Base-by-base conservation (phyloP, 2,888 invertebrate genomes). In the Malthinus flaveolus region DNA sequence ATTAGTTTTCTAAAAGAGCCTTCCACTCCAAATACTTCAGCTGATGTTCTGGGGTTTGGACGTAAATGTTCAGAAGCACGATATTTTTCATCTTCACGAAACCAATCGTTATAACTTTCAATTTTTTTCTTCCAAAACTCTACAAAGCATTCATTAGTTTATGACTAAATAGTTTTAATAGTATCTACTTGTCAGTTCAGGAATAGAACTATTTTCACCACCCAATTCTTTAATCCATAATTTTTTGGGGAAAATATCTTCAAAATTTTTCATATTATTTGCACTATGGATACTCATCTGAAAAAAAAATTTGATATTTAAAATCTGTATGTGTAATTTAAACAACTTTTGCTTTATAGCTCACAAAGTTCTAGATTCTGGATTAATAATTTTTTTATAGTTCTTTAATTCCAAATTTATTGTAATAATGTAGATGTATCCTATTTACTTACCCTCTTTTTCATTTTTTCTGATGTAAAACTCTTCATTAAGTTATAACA, bases 21-120 rank as follows among this genome's bases (percentile, higher is more conserved):
- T 10, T n/a, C 3, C 1, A 32, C 1, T 15, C 10, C 23, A 1
- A 10, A 31, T 8, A 4, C 1, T 23, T 23, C 31, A 31, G 45
- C 7, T 3, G 9, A 31, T 1, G 9, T 45, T 4, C 8, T 1
- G 4, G 13, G 10, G 7, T 45, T 9, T 1, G 15, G n/a, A 15
- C 32, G 15, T 45, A 45, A 31, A 31, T n/a, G n/a, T 32, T 31
- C 23, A 10, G 15, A 7, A 3, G 45, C 9, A 8, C 45, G n/a
- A n/a, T 45, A 45, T 0, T 46, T 32, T 7, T 46, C 46, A 32
- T 46, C 32, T 32, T 46, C 46, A 5, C 15, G 32, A 46, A 32
- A 46, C 46, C 46, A 46, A 12, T 46, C 46, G 7, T 5, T 46
- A 4, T 46, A 46, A 46, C 32, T 32, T 46, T 46, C 46, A 32